Conservation (phyloP, 2,888 invertebrate species). For the Macrosoma leucophasiata region DNA sequence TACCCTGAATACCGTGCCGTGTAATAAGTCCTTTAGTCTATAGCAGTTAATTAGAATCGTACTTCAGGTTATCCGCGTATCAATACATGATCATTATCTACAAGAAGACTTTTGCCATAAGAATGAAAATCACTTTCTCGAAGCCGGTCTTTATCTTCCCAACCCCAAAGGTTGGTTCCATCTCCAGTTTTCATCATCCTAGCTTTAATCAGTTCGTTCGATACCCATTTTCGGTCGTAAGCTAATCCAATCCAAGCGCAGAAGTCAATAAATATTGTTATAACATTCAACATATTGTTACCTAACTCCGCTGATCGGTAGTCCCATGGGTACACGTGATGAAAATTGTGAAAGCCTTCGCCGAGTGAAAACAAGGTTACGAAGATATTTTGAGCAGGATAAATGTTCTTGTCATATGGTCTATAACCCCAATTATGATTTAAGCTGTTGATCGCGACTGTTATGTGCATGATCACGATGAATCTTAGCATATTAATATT, state of each 20-base stretch:
- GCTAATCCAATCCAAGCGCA: conserved; percentile 37
- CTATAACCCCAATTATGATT: conserved; percentile 73
- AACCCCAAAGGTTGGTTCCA: no score
- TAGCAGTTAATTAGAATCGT: no score
- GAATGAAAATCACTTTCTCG: no score
- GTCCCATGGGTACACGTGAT: conserved; percentile 46
- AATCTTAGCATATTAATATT: conserved; percentile 70
- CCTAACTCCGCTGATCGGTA: conserved; percentile 45
- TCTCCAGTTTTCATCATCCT: no score
- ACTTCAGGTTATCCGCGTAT: no score
- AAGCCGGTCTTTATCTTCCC: no score
- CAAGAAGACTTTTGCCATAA: no score
- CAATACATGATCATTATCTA: no score
- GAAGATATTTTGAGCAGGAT: conserved; percentile 31
- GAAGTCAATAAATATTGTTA: conserved; percentile 36
- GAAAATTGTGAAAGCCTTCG: conserved; percentile 49
- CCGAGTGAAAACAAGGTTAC: conserved; percentile 32
- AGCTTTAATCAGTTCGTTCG: no score
- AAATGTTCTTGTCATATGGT: conserved; percentile 54
- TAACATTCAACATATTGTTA: conserved; percentile 19
- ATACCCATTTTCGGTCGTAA: conserved; percentile 36
- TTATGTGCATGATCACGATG: conserved; percentile 72
- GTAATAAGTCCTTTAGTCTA: no score
- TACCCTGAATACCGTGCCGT: no score
- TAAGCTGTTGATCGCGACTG: conserved; percentile 80